phyloP scores from a whole-genome alignment of 2,113 vertebrate species.

The Prionailurus bengalensis region DNA sequence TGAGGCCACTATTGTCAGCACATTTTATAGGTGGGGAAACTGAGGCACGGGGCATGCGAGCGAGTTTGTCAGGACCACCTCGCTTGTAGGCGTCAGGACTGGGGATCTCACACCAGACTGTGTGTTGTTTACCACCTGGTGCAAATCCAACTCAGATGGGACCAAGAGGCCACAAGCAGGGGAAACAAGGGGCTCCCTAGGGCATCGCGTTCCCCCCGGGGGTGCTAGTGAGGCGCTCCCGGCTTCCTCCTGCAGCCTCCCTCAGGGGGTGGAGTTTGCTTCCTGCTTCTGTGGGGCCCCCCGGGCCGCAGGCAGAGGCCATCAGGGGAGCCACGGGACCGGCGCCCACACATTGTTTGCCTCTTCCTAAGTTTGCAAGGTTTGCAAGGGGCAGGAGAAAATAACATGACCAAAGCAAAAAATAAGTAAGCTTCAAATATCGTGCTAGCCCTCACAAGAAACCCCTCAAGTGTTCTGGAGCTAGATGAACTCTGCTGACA shows the following conservation, averaged over 20 bases:
- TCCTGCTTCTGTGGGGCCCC: neutral
- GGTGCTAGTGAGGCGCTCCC: rapidly evolving
- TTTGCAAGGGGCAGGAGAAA: too few relatives aligned
- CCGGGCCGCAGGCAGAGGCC: neutral
- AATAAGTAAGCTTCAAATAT: neutral
- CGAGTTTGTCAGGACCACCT: neutral
- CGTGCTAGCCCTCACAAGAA: neutral
- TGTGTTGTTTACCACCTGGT: rapidly evolving
- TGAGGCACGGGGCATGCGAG: rapidly evolving
- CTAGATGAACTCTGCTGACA: neutral
- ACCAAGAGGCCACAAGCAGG: rapidly evolving
- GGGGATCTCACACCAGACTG: rapidly evolving
- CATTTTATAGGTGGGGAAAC: neutral
- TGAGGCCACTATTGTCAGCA: neutral
- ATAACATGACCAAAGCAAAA: too few relatives aligned
- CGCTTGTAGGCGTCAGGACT: neutral
- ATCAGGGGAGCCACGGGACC: rapidly evolving
- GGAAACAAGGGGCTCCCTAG: neutral
- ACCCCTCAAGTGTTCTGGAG: neutral
- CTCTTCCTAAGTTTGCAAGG: neutral
- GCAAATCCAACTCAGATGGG: neutral
- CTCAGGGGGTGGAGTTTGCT: rapidly evolving
- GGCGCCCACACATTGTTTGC: rapidly evolving
- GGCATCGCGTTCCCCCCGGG: rapidly evolving
- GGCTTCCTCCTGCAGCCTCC: too few relatives aligned